These are phyloP conservation scores for Akabosia matsudoensis DNA, from an alignment of 1,140 invertebrate species.

Conservation along the genomic window DNA sequence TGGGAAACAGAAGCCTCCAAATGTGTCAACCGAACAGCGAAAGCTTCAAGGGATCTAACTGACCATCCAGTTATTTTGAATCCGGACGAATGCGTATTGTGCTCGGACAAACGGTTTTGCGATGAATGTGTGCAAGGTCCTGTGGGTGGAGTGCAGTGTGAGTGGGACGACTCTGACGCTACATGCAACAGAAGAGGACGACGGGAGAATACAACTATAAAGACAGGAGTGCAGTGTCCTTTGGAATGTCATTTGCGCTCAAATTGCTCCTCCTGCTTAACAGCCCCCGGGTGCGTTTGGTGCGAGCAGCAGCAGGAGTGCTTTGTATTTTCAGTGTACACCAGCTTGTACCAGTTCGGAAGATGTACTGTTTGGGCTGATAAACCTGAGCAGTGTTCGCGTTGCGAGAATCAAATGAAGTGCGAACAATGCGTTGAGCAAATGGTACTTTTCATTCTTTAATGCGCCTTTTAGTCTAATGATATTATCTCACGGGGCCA, in stretches of 20 bases:
- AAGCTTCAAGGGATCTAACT: constrained; percentile 44
- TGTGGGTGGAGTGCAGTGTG: constrained; percentile 66
- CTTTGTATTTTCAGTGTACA: constrained; percentile 91
- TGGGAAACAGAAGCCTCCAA: constrained; percentile 67
- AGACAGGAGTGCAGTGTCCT: constrained; percentile 61
- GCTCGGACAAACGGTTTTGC: constrained; percentile 65
- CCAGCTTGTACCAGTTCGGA: constrained; percentile 88
- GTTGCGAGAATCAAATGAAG: constrained; percentile 34
- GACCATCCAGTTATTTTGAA: constrained; percentile 53
- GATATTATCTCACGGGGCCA: not conserved
- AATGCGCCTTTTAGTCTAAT: not conserved
- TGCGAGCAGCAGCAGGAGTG: constrained; percentile 60
- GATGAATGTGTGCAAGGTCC: constrained; percentile 79
- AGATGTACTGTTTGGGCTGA: constrained; percentile 90
- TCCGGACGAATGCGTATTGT: constrained; percentile 76
- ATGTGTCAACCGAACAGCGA: constrained; percentile 27
- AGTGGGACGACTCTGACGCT: constrained; percentile 80
- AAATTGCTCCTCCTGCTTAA: constrained; percentile 77
- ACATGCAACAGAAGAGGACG: constrained; percentile 75
- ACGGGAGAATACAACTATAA: constrained; percentile 55
- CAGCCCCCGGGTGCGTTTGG: constrained; percentile 87
- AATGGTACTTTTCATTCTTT: constrained; percentile 20
- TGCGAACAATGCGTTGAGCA: constrained; percentile 38
- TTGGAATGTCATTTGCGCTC: constrained; percentile 68
- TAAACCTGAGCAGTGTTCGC: constrained; percentile 56